Base-by-base conservation (phyloP, 2,888 invertebrate genomes). In the Tenodera sinensis region DNA sequence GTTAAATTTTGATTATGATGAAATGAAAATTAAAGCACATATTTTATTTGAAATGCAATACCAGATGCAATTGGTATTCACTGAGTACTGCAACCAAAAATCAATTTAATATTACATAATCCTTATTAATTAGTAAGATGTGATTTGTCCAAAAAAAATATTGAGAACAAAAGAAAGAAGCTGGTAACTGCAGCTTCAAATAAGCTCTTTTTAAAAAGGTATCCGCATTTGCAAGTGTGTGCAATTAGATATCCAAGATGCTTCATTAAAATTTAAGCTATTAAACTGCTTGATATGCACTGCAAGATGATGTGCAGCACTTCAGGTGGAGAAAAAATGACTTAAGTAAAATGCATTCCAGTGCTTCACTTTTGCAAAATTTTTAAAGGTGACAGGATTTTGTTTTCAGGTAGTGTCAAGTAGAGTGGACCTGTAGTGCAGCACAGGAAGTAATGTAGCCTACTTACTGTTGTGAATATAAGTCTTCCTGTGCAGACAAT, bases 391-490 rank as follows among this genome's bases (percentile, higher is more conserved):
- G 20, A 20, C 4, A 25, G 15, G 54, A 71, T 71, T 14, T 1
- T 54, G 3, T 15, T 54, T 54, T 54, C 3, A 54, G 20, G 4
- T 15, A 15, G 84, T 34, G 54, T 83, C 15, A 28, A 83, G 83
- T 87, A 83, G 0, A 34, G 27, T 54, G 85, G 20, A 71, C 54
- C 54, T 71, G 54, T 71, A 71, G 54, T 54, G 54, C 54, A 54
- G 54, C 85, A 88, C 88, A 88, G 89, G 88, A 87, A 88, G 84
- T 88, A 83, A 83, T 84, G 30, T 90, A 88, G 83, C 87, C 90
- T 90, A 91, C 91, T 91, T 91, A 91, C 91, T 91, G 91, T 90
- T 91, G 91, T 83, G 91, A 91, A 90, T 91, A 91, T 88, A 89
- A 87, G 89, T 91, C 91, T 89, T 90, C 91, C 89, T 90, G 91